Conservation (phyloP, 1,140 invertebrate genomes). For the Hylyphantes graminicola region DNA sequence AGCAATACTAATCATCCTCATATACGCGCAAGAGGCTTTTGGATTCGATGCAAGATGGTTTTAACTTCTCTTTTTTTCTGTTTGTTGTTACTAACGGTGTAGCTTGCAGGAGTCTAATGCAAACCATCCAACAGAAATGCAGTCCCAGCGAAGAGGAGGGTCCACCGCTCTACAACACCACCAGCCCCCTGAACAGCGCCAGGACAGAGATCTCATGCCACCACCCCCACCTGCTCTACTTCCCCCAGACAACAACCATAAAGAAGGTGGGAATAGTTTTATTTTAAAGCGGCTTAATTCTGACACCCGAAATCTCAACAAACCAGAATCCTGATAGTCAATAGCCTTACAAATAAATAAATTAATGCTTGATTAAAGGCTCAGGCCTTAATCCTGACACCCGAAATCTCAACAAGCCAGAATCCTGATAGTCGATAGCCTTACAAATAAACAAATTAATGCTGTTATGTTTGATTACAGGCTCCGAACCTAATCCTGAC, state of each 20-base stretch:
- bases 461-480: no score
- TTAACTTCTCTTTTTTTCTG: slow-evolving; percentile 56
- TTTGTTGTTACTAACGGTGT: slow-evolving; percentile 60
- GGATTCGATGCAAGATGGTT: slow-evolving; percentile 41
- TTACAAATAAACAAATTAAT: no score
- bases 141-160: slow-evolving; percentile 31
- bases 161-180: neutral
- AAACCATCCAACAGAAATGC: slow-evolving; percentile 60
- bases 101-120: slow-evolving; percentile 61
- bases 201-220: slow-evolving; percentile 52
- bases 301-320: no score
- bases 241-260: neutral
- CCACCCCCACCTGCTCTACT: slow-evolving; percentile 12
- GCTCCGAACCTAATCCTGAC: no score
- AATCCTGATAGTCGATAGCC: no score
- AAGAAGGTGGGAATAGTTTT: slow-evolving; percentile 4
- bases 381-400: no score
- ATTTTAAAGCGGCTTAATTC: no score
- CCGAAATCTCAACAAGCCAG: no score
- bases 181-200: neutral
- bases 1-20: no score
- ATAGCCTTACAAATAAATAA: no score
- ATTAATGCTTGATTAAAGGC: no score
- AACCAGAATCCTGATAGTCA: no score
- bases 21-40: slow-evolving; percentile 22